Evolutionary conservation across 2,797 vertebrate genomes (phyloP).

Genomic region (Discoglossus pictus): DNA sequence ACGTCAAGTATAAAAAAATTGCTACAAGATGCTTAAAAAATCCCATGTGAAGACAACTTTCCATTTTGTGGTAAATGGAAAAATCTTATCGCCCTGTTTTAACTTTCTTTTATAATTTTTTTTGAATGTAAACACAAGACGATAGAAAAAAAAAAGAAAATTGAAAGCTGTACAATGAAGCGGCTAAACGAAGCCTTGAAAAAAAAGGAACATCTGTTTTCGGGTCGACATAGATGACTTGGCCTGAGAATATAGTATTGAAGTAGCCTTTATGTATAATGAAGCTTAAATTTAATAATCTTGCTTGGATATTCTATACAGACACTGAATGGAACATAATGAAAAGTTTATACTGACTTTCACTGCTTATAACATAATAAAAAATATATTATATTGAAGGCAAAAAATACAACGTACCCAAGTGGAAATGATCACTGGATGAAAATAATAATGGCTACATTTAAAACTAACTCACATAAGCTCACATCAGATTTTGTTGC

Average conservation of each 20-base stretch:
- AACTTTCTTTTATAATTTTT: conserved; percentile 72
- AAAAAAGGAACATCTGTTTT: conserved; percentile 66
- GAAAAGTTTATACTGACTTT: conserved; percentile 56
- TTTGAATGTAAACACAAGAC: conserved; percentile 68
- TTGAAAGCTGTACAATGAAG: conserved; percentile 63
- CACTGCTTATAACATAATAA: conserved; percentile 54
- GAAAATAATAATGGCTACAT: conserved; percentile 19
- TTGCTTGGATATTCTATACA: conserved; percentile 58
- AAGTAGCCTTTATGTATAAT: conserved; percentile 57
- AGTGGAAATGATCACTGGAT: conserved; percentile 43
- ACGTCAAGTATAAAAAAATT: conserved; percentile 55
- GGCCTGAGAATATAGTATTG: conserved; percentile 64
- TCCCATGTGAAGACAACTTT: conserved; percentile 67
- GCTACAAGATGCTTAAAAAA: conserved; percentile 71
- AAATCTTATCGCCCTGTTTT: conserved; percentile 69
- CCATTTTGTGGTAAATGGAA: conserved; percentile 68
- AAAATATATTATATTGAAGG: conserved; percentile 40
- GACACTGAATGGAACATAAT: conserved; percentile 58
- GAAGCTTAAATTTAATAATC: conserved; percentile 65
- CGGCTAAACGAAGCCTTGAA: conserved; percentile 62
- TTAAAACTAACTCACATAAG: conserved; percentile 1
- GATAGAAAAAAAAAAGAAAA: conserved; percentile 69
- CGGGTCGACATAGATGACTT: conserved; percentile 58
- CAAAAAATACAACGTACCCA: conserved; percentile 52
- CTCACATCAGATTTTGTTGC: not conserved